Base-by-base conservation (phyloP, 2,797 vertebrate genomes). In the Adelosebastes latens region DNA sequence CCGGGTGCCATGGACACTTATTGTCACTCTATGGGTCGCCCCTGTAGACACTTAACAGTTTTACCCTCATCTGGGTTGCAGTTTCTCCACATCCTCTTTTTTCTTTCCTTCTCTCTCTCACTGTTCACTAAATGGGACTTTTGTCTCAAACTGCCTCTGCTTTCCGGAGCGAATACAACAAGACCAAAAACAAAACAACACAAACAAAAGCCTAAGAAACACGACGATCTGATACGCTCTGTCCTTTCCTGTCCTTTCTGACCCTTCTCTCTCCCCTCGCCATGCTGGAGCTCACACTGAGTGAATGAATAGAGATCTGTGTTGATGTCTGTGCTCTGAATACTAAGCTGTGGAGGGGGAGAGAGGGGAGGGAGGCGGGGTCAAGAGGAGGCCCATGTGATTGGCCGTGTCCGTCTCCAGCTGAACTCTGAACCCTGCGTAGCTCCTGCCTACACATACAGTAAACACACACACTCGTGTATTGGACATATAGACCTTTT, bases 231-330 rank as follows among this genome's bases (percentile, higher is more conserved):
- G 93, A 94, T 91, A 89, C 73, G 53, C 79, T 81, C 83, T 80
- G 87, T 91, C 86, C 85, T 87, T 89, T 88, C 90, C 85, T 87
- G 77, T 91, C 84, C 88, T 86, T 83, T 80, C 82, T 91, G 89
- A 91, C 90, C 87, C 80, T 74, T 78, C 84, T 83, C 88, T 88
- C 88, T 83, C 73, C 77, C 75, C 86, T 76, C 80, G 77, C 84
- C 66, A 27, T 55, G 88, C 86, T 46, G 63, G 80, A 91, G 75
- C 93, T 94, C 94, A 88, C 92, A 93, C 89, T 88, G 87, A 86
- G 88, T 77, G 86, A 83, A 95, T 96, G 93, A 96, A 95, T 96
- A 86, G 94, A 90, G 93, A 95, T 94, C 94, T 95, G 95, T 96
- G 94, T 94, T 69, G 80, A 89, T 83, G 86, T 85, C 89, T 93